Percentiles rank a stretch among this genome's conserved stretches.
Evolutionary conservation across 2,113 vertebrate species (phyloP).

Genomic region (Callospermophilus lateralis): DNA sequence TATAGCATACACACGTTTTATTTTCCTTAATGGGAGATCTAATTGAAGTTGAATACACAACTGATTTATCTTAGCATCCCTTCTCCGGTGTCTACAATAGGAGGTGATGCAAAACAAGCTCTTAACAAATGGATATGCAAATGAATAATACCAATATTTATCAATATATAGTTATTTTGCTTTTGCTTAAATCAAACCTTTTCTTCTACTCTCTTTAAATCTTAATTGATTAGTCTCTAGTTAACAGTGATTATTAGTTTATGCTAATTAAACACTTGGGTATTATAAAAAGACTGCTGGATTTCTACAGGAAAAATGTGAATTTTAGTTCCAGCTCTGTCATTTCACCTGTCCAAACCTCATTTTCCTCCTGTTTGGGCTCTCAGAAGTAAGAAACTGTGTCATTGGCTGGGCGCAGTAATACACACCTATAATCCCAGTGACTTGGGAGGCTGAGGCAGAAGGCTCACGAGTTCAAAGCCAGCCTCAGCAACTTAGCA

Average conservation of each 20-base stretch:
- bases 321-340: constrained; percentile 25
- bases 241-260: constrained; percentile 32
- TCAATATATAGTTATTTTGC: not conserved
- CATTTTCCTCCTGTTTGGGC: not conserved
- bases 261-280: not conserved
- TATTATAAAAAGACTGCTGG: constrained; percentile 10
- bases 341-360: constrained; percentile 19
- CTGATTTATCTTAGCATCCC: not conserved
- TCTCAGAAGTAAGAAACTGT: not conserved
- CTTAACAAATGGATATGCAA: not conserved
- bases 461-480: no score
- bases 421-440: no score
- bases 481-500: no score
- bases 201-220: not conserved
- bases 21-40: constrained; percentile 11
- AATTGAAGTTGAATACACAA: not conserved
- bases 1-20: not conserved
- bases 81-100: not conserved
- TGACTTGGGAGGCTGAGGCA: no score
- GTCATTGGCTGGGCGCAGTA: no score
- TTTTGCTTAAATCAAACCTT: constrained; percentile 22
- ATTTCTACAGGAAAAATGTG: not conserved
- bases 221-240: constrained; percentile 33
- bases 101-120: not conserved
- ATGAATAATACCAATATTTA: not conserved